These are phyloP conservation scores for Hippoglossus hippoglossus DNA, from an alignment of 2,797 vertebrate species.

Conservation along the genomic window DNA sequence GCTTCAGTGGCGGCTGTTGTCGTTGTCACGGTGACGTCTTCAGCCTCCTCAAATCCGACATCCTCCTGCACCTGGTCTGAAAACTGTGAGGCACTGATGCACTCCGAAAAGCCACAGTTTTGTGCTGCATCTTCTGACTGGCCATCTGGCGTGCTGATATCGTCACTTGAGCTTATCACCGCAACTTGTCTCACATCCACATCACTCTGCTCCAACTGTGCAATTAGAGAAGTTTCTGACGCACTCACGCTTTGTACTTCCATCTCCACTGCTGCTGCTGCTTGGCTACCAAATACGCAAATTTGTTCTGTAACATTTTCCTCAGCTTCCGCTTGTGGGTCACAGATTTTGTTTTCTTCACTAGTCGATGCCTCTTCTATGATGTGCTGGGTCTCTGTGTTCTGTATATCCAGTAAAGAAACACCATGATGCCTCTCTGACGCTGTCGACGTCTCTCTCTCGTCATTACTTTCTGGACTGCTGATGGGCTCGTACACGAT, in stretches of 20 bases:
- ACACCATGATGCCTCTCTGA: slow-evolving; percentile 43
- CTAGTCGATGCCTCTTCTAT: slow-evolving; percentile 6
- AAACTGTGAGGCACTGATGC: slow-evolving; percentile 20
- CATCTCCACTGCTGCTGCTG: slow-evolving; percentile 40
- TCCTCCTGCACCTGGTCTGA: slow-evolving; percentile 50
- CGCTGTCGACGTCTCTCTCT: slow-evolving; percentile 35
- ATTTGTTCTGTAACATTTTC: slow-evolving; percentile 5
- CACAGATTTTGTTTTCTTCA: slow-evolving; percentile 29
- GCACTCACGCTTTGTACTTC: slow-evolving; percentile 33
- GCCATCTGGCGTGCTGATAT: slow-evolving; percentile 46
- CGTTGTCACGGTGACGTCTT: slow-evolving; percentile 13
- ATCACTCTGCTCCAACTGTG: slow-evolving; percentile 48
- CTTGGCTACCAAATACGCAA: slow-evolving; percentile 42
- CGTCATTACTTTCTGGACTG: slow-evolving; percentile 75
- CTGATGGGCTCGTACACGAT: slow-evolving; percentile 81
- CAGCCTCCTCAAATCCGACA: slow-evolving; percentile 23
- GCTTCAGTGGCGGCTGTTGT: slow-evolving; percentile 13
- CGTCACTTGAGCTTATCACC: slow-evolving; percentile 59
- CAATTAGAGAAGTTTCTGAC: slow-evolving; percentile 25
- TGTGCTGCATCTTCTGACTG: slow-evolving; percentile 23
- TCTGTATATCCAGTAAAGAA: slow-evolving; percentile 57
- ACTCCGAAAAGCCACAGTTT: slow-evolving; percentile 35
- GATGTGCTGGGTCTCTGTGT: slow-evolving; percentile 35
- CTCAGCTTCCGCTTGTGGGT: slow-evolving; percentile 30
- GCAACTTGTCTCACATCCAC: slow-evolving; percentile 53